phyloP scores from a whole-genome alignment of 2,888 invertebrate species.

The Pardosa pseudoannulata region DNA sequence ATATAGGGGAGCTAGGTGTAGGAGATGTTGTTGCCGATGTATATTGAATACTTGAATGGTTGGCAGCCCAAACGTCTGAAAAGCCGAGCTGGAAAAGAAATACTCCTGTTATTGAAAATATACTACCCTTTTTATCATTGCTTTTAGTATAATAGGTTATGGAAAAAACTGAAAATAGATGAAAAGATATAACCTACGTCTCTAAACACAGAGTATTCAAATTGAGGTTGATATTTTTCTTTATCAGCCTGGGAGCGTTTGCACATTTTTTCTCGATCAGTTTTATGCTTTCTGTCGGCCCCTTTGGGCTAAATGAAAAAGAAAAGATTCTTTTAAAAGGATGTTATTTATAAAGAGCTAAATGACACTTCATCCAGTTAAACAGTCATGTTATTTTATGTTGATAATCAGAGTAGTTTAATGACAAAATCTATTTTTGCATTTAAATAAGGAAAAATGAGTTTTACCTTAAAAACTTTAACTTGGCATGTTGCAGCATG shows the following conservation, averaged over 20 bases:
- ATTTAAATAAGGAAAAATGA: too few relatives aligned
- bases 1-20: constrained; percentile 54
- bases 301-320: constrained; percentile 93
- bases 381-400: too few relatives aligned
- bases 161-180: background rate
- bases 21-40: constrained; percentile 41
- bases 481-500: constrained; percentile 98
- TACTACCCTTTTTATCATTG: too few relatives aligned
- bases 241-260: constrained; percentile 88
- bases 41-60: constrained; percentile 35
- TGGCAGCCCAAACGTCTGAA: constrained; percentile 34
- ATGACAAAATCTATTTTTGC: too few relatives aligned
- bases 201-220: constrained; percentile 94
- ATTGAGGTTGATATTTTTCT: constrained; percentile 96
- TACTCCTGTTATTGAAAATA: too few relatives aligned
- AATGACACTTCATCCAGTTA: too few relatives aligned
- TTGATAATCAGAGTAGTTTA: too few relatives aligned
- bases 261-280: constrained; percentile 94
- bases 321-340: too few relatives aligned
- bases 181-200: constrained; percentile 79
- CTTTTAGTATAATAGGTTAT: too few relatives aligned
- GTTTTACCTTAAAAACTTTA: constrained; percentile 84
- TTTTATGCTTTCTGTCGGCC: constrained; percentile 97
- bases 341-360: too few relatives aligned
- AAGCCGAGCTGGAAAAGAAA: constrained; percentile 34